phyloP scores from a whole-genome alignment of 2,888 invertebrate genomes.

The Epirrhoe alternata region DNA sequence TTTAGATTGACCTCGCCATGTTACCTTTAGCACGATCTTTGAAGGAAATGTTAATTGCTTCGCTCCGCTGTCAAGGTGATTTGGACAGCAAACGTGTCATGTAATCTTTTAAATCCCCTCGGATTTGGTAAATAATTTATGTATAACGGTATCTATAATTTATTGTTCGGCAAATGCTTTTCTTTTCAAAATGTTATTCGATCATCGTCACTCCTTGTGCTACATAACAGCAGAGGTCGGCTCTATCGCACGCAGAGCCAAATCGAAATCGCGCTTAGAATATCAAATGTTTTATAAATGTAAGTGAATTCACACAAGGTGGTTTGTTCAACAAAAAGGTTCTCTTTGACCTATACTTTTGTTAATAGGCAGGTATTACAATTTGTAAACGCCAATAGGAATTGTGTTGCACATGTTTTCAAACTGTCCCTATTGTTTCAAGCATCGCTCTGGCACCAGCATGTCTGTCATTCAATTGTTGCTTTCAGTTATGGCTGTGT shows the following conservation, averaged over 20 bases:
- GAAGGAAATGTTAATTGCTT: slow-evolving; percentile 63
- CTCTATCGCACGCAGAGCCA: slow-evolving; percentile 43
- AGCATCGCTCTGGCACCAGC: slow-evolving; percentile 43
- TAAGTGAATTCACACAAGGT: slow-evolving; percentile 1
- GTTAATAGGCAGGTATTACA: not conserved
- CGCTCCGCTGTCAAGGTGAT: slow-evolving; percentile 59
- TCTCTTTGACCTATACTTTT: slow-evolving; percentile 1
- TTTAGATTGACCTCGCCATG: slow-evolving; percentile 46
- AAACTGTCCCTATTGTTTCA: slow-evolving; percentile 44
- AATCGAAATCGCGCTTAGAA: slow-evolving; percentile 54
- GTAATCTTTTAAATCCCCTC: slow-evolving; percentile 12
- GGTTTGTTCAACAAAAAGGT: not conserved
- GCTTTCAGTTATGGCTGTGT: slow-evolving; percentile 37
- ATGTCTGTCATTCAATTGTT: slow-evolving; percentile 48
- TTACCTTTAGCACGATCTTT: slow-evolving; percentile 54
- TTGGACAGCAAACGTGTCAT: slow-evolving; percentile 35
- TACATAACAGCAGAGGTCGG: slow-evolving; percentile 53
- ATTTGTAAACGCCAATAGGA: slow-evolving; percentile 8
- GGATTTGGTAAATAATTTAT: not conserved
- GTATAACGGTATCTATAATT: too few relatives aligned
- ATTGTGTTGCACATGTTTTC: slow-evolving; percentile 32
- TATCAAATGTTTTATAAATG: slow-evolving; percentile 43
- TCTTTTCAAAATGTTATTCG: slow-evolving; percentile 10
- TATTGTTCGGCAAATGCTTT: too few relatives aligned
- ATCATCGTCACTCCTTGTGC: slow-evolving; percentile 55